Base-by-base conservation (phyloP, 2,113 vertebrate genomes). In the Ciconia boyciana region DNA sequence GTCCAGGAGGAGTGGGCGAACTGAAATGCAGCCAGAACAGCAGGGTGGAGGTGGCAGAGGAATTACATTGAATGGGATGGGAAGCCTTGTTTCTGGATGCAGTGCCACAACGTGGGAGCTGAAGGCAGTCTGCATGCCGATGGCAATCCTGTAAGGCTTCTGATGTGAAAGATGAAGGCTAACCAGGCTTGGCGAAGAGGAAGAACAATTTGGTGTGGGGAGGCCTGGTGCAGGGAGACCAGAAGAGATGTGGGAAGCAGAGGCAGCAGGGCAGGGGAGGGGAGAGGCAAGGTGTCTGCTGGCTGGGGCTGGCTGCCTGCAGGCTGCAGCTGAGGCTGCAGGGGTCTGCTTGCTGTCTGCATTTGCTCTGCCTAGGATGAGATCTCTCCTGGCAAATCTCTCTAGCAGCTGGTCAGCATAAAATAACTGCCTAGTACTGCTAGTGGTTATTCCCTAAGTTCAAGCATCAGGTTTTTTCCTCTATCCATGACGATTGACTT, bases 401-500 rank as follows among this genome's bases (percentile, higher is more conserved):
- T 60, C 16, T 22, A 48, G 55, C 31, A 70, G 41, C 69, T 71
- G n/a, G 52, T 49, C 29, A 74, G 34, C 44, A 17, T 49, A 55
- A 74, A 52, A 31, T 78, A 25, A 48, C 72, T 77, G 46, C 41
- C 32, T 55, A 18, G 19, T 70, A 4, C 36, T 36, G 15, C n/a
- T 41, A 2, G 29, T 51, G 71, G 29, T 68, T 60, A 57, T 39
- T 89, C 39, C 28, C 7, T 32, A 52, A 70, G 20, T n/a, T 83
- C 34, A 80, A 13, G 58, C 1, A 0, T 58, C 48, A 12, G 3
- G 2, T 5, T 51, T 72, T 92, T 64, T 57, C n/a, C 13, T 65
- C 15, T 54, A 0, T 48, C 7, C 3, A 0, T 57, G 34, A n/a
- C 1, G 1, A 25, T 31, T 0, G 0, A 28, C 62, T 76, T 90